Evolutionary conservation across 2,888 invertebrate genomes (phyloP).

Genomic region (Holacanthella duospinosa): DNA sequence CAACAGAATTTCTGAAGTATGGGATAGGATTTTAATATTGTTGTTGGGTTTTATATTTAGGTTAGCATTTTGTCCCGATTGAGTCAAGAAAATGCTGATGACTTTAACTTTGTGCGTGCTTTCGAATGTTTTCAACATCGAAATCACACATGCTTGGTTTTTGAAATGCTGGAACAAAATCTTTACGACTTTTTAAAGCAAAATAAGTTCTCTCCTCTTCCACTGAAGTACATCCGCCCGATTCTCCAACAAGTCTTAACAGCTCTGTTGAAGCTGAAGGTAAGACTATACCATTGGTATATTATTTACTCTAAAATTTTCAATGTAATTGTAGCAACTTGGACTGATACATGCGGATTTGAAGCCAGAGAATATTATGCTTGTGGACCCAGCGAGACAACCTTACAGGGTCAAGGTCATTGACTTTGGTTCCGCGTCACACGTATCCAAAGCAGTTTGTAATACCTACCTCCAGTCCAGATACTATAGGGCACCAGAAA

Average conservation of each 20-base stretch:
- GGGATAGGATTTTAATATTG: slow-evolving; percentile 1
- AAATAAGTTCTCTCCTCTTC: slow-evolving; percentile 98
- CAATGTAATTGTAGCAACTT: slow-evolving; percentile 64
- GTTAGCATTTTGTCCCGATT: slow-evolving; percentile 81
- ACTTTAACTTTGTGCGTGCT: slow-evolving; percentile 99
- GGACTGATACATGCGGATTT: slow-evolving; percentile 98
- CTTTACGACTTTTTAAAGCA: slow-evolving; percentile 99
- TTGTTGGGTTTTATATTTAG: slow-evolving; percentile 41
- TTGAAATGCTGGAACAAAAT: slow-evolving; percentile 99
- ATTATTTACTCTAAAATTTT: not conserved
- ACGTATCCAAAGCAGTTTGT: slow-evolving; percentile 98
- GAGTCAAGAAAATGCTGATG: slow-evolving; percentile 95
- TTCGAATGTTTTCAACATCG: slow-evolving; percentile 99
- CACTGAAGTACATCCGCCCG: slow-evolving; percentile 95
- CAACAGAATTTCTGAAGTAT: no score
- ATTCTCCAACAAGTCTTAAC: slow-evolving; percentile 94
- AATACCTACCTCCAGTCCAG: slow-evolving; percentile 98
- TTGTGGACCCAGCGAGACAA: slow-evolving; percentile 94
- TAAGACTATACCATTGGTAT: slow-evolving; percentile 43
- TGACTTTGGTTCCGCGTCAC: slow-evolving; percentile 98
- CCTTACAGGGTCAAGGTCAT: slow-evolving; percentile 99
- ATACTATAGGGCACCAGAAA: slow-evolving; percentile 95
- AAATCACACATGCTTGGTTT: slow-evolving; percentile 97
- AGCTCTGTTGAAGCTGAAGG: slow-evolving; percentile 71
- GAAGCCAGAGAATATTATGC: slow-evolving; percentile 99